phyloP scores from a whole-genome alignment of 2,888 invertebrate genomes.

The Neoascia interrupta region DNA sequence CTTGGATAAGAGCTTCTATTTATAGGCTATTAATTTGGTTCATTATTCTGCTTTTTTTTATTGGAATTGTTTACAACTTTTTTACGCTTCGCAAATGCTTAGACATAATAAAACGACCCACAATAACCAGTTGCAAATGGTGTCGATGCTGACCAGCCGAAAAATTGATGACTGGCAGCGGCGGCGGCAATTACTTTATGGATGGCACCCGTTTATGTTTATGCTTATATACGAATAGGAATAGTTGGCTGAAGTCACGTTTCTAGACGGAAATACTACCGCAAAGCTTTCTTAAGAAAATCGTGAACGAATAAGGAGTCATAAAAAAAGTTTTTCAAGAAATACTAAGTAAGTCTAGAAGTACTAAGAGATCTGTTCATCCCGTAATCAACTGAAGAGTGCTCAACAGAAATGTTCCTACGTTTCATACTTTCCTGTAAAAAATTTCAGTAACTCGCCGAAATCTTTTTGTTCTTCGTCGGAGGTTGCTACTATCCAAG shows the following conservation, averaged over 20 bases:
- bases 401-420: too few relatives aligned
- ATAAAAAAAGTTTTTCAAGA: too few relatives aligned
- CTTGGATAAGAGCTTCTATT: too few relatives aligned
- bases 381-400: too few relatives aligned
- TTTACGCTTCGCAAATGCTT: constrained; percentile 21
- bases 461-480: too few relatives aligned
- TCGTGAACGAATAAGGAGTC: neutral
- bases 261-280: constrained; percentile 16
- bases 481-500: too few relatives aligned
- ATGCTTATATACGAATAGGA: neutral
- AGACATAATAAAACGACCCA: constrained; percentile 17
- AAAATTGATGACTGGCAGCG: constrained; percentile 5
- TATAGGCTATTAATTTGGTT: neutral
- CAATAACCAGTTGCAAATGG: constrained; percentile 26
- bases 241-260: constrained; percentile 6
- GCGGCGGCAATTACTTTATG: neutral
- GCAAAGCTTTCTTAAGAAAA: constrained; percentile 6
- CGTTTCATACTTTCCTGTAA: too few relatives aligned
- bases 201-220: constrained; percentile 19
- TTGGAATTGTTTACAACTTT: constrained; percentile 34
- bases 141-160: neutral
- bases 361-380: too few relatives aligned
- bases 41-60: neutral
- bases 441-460: too few relatives aligned
- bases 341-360: too few relatives aligned